Percentiles rank a stretch among this genome's conserved stretches.
These are phyloP conservation scores for Nematostella vectensis DNA, from an alignment of 92 coral and sea anemone genomes.

Conservation along the genomic window DNA sequence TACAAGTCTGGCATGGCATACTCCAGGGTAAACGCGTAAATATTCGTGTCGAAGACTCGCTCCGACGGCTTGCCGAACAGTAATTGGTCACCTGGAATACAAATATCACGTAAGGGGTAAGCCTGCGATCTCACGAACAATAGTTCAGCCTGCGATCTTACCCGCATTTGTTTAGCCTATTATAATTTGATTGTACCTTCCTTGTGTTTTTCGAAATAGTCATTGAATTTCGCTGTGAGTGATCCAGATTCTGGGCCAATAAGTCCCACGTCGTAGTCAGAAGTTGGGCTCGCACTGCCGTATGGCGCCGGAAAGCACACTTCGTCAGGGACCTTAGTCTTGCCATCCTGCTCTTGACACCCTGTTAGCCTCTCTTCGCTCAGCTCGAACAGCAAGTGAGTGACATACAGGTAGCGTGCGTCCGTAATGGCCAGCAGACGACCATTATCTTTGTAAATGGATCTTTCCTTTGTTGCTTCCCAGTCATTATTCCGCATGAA, in stretches of 20 bases:
- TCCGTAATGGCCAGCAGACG: constrained; percentile 27
- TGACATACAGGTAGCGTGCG: constrained; percentile 41
- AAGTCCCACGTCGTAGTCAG: constrained; percentile 45
- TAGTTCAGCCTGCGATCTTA: no score
- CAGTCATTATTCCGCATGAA: constrained; percentile 36
- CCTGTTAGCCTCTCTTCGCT: constrained; percentile 14
- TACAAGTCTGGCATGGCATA: constrained; percentile 30
- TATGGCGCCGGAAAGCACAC: constrained; percentile 43
- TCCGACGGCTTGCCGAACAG: constrained; percentile 31
- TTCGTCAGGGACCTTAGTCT: constrained; percentile 3
- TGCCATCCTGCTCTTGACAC: not conserved
- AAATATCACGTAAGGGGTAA: no score
- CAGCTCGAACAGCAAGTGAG: constrained; percentile 16
- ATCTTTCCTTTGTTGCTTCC: constrained; percentile 8
- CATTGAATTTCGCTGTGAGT: constrained; percentile 15
- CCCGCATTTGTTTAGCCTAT: no score
- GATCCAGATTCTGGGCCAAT: constrained; percentile 23
- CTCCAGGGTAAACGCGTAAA: constrained; percentile 36
- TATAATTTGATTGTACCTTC: no score
- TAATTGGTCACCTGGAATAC: no score
- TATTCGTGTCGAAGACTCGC: constrained; percentile 38
- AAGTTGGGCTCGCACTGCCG: constrained; percentile 27
- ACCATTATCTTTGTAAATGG: not conserved
- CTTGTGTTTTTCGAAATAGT: constrained; percentile 4
- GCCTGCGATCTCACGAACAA: no score